These are phyloP conservation scores for Stenichneumon culpator DNA, from an alignment of 2,888 invertebrate genomes.

Conservation along the genomic window DNA sequence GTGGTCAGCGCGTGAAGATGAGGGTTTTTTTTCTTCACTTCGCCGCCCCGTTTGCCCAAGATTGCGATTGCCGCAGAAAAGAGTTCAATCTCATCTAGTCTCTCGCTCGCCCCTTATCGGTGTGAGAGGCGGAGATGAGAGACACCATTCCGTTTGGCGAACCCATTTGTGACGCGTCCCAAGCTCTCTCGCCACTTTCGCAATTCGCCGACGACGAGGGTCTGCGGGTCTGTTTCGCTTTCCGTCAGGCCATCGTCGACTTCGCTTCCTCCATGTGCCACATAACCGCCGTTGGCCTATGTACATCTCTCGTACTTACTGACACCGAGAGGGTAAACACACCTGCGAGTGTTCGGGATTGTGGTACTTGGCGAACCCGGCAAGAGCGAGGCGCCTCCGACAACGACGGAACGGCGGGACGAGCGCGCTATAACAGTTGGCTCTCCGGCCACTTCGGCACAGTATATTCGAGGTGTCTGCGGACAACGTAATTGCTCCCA, in stretches of 20 bases:
- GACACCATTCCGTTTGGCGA: conserved; percentile 24
- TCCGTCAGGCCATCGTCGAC: conserved; percentile 19
- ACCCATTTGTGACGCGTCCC: conserved; percentile 24
- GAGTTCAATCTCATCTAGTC: conserved; percentile 35
- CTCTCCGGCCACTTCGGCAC: conserved; percentile 47
- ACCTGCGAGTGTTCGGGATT: conserved; percentile 41
- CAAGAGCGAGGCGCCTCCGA: conserved; percentile 19
- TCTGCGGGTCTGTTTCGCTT: conserved; percentile 12
- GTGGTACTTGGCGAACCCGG: conserved; percentile 23
- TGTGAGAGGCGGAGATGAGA: conserved; percentile 15
- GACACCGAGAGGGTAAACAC: conserved; percentile 49
- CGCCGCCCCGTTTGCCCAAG: not conserved
- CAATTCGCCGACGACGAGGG: conserved; percentile 43
- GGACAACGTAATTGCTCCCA: conserved; percentile 72
- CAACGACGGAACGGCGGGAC: conserved; percentile 22
- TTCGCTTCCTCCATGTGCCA: conserved; percentile 16
- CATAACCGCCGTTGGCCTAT: conserved; percentile 22
- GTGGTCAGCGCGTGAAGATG: conserved; percentile 30
- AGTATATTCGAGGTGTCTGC: conserved; percentile 70
- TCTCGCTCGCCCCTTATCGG: not conserved
- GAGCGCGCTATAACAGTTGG: conserved; percentile 39
- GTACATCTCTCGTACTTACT: conserved; percentile 36
- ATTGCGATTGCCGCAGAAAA: conserved; percentile 29
- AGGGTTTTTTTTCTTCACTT: conserved; percentile 1
- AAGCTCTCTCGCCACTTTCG: conserved; percentile 17